phyloP scores from a whole-genome alignment of 1,140 invertebrate species.

The Theocolax elegans region DNA sequence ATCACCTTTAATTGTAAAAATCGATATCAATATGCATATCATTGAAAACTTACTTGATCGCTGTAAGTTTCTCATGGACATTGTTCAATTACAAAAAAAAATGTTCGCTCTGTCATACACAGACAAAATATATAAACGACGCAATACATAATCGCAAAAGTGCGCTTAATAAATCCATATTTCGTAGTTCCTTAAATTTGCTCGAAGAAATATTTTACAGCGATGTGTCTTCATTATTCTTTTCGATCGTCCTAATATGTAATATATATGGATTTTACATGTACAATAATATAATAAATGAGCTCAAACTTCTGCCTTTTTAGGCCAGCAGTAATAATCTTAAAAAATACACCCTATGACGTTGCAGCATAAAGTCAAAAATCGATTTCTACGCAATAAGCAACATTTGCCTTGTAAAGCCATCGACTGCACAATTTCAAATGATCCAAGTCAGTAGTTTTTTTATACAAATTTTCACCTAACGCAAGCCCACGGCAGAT shows the following conservation, averaged over 20 bases:
- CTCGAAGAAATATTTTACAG: slow-evolving; percentile 38
- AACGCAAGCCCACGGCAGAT: too few species aligned
- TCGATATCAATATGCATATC: slow-evolving; percentile 43
- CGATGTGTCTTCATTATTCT: slow-evolving; percentile 24
- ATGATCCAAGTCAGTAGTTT: background rate
- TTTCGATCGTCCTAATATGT: slow-evolving; percentile 7
- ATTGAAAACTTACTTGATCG: slow-evolving; percentile 42
- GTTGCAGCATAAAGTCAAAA: slow-evolving; percentile 20
- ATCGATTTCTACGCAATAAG: slow-evolving; percentile 14
- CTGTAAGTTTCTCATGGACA: slow-evolving; percentile 10
- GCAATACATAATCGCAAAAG: slow-evolving; percentile 23
- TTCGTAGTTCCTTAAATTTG: slow-evolving; percentile 14
- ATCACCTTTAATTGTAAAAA: slow-evolving; percentile 13
- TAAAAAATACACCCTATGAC: slow-evolving; percentile 22
- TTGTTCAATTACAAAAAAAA: slow-evolving; percentile 5
- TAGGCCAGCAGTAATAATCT: slow-evolving; percentile 17
- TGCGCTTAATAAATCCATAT: slow-evolving; percentile 6
- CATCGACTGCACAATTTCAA: slow-evolving; percentile 5
- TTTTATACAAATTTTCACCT: background rate
- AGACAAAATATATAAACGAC: slow-evolving; percentile 27
- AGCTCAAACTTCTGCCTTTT: slow-evolving; percentile 26
- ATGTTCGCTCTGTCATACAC: slow-evolving; percentile 9
- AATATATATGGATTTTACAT: slow-evolving; percentile 31
- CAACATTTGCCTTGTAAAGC: slow-evolving; percentile 8
- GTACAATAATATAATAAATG: slow-evolving; percentile 31